Percentiles rank a stretch among this genome's conserved stretches.
phyloP scores from a whole-genome alignment of 1,140 invertebrate species.

The Colletes gigas region DNA sequence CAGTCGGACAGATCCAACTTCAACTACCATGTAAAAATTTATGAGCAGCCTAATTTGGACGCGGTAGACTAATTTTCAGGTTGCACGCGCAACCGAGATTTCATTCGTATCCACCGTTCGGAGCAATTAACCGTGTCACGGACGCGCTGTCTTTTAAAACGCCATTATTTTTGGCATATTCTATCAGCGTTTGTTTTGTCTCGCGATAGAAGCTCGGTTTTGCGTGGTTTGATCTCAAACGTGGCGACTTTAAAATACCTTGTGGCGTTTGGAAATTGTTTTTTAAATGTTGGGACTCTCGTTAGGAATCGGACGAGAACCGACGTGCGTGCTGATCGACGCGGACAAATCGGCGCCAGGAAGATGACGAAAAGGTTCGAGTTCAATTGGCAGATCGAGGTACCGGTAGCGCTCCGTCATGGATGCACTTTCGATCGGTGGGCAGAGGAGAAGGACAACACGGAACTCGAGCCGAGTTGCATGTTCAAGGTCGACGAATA shows the following conservation, averaged over 20 bases:
- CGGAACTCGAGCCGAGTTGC: constrained; percentile 93
- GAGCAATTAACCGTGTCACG: neutral
- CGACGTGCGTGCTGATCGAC: constrained; percentile 19
- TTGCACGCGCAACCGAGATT: neutral
- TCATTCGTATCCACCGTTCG: neutral
- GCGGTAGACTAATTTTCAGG: neutral
- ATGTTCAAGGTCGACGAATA: constrained; percentile 98
- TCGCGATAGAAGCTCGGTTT: no score
- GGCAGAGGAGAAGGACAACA: constrained; percentile 97
- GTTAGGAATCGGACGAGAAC: constrained; percentile 44
- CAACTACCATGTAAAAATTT: neutral
- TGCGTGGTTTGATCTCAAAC: no score
- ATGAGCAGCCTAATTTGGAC: no score
- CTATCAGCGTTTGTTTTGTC: no score
- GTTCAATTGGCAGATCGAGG: constrained; percentile 98
- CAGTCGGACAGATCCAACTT: neutral
- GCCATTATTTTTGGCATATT: neutral
- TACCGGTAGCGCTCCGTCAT: constrained; percentile 92
- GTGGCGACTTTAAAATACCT: no score
- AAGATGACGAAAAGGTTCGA: constrained; percentile 98
- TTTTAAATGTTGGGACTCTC: neutral
- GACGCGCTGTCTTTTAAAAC: neutral
- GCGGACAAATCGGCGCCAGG: constrained; percentile 30
- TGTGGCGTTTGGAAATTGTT: no score
- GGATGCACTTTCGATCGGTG: constrained; percentile 96